Evolutionary conservation across 1,140 invertebrate species (phyloP).

Genomic region (Rhagoletis zephyria): DNA sequence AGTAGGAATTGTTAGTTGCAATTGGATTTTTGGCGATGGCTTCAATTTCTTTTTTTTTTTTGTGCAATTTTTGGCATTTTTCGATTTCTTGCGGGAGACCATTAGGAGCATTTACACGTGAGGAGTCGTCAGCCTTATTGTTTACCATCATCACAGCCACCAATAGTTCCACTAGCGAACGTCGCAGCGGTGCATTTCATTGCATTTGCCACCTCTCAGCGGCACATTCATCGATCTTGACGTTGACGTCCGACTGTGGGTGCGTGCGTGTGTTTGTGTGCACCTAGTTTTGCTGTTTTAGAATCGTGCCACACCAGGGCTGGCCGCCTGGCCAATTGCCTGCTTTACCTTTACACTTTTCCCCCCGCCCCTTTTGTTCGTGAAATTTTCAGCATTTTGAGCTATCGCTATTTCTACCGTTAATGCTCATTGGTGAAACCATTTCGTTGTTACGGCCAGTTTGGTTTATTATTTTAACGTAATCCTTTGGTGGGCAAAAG

Average conservation of each 20-base stretch:
- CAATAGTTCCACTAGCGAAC: background rate
- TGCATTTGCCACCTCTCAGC: slow-evolving; percentile 32
- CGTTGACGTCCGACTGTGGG: background rate
- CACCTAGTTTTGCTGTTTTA: slow-evolving; percentile 61
- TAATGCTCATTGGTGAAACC: slow-evolving; percentile 73
- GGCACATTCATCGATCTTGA: slow-evolving; percentile 54
- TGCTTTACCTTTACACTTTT: background rate
- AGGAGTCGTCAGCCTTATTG: background rate
- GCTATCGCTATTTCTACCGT: slow-evolving; percentile 71
- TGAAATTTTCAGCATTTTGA: slow-evolving; percentile 36
- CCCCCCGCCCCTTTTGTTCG: background rate
- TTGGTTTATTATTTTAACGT: slow-evolving; percentile 5
- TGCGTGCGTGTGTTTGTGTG: slow-evolving; percentile 25
- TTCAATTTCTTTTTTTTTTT: slow-evolving; percentile 45
- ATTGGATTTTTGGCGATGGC: slow-evolving; percentile 40
- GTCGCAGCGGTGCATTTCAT: slow-evolving; percentile 41
- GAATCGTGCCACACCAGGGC: slow-evolving; percentile 62
- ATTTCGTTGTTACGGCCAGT: slow-evolving; percentile 62
- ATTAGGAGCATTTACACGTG: slow-evolving; percentile 37
- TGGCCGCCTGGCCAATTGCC: background rate
- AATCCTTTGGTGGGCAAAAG: slow-evolving; percentile 53
- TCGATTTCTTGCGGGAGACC: slow-evolving; percentile 21
- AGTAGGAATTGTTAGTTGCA: background rate
- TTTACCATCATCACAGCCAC: background rate
- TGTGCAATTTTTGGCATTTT: slow-evolving; percentile 8